Evolutionary conservation across 30 jellyfish, hydroid and myxozoan species (phyloP), one percentile per base, ranked within the genome.

Genomic region (Clytia hemisphaerica): DNA sequence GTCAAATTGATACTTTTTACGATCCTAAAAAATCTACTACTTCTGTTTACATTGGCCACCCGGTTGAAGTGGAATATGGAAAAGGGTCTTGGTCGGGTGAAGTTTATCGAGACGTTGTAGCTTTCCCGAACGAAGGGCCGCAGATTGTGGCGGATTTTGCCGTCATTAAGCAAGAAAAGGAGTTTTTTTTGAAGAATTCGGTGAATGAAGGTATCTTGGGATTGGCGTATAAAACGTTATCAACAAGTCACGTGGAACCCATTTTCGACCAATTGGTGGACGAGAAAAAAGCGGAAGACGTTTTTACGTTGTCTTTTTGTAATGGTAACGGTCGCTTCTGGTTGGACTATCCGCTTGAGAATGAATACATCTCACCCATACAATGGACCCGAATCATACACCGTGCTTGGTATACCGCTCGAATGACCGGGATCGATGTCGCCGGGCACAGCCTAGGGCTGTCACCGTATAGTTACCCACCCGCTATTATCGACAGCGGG

Each of bases 11-110:
- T 51, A 78, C 71, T 49, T 88, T 64, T 64, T 88, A 88, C 35
- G 71, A 69, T 61, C 97, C 97, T 4, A 79, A 42, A 21, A 88
- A 79, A 69, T 88, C 97, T 29, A 7, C 83, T 14, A 78, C 97
- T 5, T 83, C 97, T 40, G 73, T 67, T 6, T 31, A 83, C 3
- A 36, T 88, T 63, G 87, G 87, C 21, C 92, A 73, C 27, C 97
- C 97, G 16, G 97, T 88, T 42, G 78, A 83, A 53, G 33, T 67
- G 2, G 78, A 65, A 67, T 89, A 89, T 71, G 98, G 98, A 4
- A 89, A 89, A 53, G 94, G 94, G 29, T 84, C 98, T 19, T 80
- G 98, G 98, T 89, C 98, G 18, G 98, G 98, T 1, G 98, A 70
- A 35, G 98, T 76, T 35, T 89, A 73, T 47, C 61, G 97, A 58